Base-by-base conservation (phyloP, 2,797 vertebrate genomes). In the Valencia hispanica region DNA sequence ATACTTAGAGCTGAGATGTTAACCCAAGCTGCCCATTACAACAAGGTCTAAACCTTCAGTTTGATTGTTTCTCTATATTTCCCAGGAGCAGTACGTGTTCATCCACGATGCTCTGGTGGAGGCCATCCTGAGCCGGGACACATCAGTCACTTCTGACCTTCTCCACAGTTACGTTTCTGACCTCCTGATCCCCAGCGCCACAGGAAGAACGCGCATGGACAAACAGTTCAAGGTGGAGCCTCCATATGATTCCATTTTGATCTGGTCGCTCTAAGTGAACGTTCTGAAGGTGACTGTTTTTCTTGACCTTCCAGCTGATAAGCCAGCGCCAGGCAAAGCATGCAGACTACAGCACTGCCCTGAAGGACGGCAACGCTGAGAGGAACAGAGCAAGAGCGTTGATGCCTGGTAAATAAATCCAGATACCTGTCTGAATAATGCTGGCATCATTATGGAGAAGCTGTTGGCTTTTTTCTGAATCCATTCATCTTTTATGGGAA, bases 61-160 rank as follows among this genome's bases (percentile, higher is more conserved):
- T 63, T 34, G 8, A 22, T 63, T 36, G 63, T 66, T 66, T 39
- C 20, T 41, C 22, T 11, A 25, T 66, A 41, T 41, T 25, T 76
- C 78, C 41, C 63, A 99, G 98, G 98, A 99, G 79, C 98, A 99
- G 79, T 99, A 99, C 12, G 92, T 99, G 70, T 99, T 99, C 92
- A 98, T 98, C 94, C 98, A 99, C 0, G 97, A 99, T 43, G 96
- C 96, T 1, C 53, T 99, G 86, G 97, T 98, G 0, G 98, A 99
- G 91, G 97, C 97, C 0, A 96, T 99, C 87, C 92, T 97, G 79
- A 96, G 97, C 89, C 96, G 96, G 73, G 96, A 98, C 92, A 99
- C 98, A 0, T 96, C 95, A n/a, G 96, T 99, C 66, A 93, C 93
- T 0, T 97, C 97, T 59, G 96, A 93, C 88, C 95, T 96, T 77